Base-by-base conservation (phyloP, 2,888 invertebrate genomes). In the Cremastinae sp. region DNA sequence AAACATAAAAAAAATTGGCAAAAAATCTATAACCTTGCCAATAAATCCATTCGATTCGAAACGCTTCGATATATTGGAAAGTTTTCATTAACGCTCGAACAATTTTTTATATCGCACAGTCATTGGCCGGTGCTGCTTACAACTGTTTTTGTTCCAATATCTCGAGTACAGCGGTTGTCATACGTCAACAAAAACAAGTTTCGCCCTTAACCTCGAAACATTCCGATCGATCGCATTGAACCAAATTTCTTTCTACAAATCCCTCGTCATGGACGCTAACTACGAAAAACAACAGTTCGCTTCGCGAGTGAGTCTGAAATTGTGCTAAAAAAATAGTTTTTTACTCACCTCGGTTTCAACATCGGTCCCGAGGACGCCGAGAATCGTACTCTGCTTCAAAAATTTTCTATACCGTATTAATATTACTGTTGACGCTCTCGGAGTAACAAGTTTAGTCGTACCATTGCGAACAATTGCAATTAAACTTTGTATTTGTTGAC, bases 121-220 rank as follows among this genome's bases (percentile, higher is more conserved):
- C 39, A 74, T 76, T 65, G 76, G 76, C 76, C 69, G 61, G 39
- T 7, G 22, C 49, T 76, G 74, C 65, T 59, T 59, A 74, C 65
- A 74, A 74, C 69, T 65, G 74, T 43, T 74, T 70, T 75, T 76
- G 39, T 28, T 7, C 43, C 1, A 39, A 45, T 18, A 37, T 41
- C 58, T 18, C 45, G 43, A 74, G 59, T 61, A 76, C 59, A 76
- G 76, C 69, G 74, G 43, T 76, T 76, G 76, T 61, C 74, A 76
- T 74, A 69, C 69, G 76, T 76, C 73, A 76, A 76, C 74, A 76
- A 74, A 62, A 70, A 76, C 76, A 74, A 66, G 55, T 41, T 28
- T 41, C 22, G 10, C 41, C 18, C 64, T 49, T 76, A 76, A 76
- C 76, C 76, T 76, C 64, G 65, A 74, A 74, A 70, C 20, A n/a